Evolutionary conservation across 2,888 invertebrate genomes (phyloP), one percentile per base, ranked within the genome.

Genomic region (Hoplodrina blanda): DNA sequence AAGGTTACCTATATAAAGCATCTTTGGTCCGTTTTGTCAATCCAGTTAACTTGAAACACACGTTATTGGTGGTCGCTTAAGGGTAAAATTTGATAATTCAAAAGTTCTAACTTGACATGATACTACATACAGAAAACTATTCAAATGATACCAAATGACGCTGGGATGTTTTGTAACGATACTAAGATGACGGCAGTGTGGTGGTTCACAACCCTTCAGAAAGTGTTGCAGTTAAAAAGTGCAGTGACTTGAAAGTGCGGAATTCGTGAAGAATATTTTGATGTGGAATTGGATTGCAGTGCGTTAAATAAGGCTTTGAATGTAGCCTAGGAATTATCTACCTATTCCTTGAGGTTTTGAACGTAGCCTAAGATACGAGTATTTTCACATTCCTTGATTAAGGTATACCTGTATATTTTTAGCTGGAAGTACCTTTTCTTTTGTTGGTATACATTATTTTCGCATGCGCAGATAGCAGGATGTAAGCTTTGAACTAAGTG

Each of bases 1-100:
- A 83, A 84, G 84, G 84, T 84, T 84, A 84, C 84, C 84, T 84
- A 91, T 93, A 95, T 95, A 95, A 93, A 93, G 92, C 91, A 88
- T 86, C 82, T 87, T 85, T 85, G 81, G 85, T 86, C 82, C 73
- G 85, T 85, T 89, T 88, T 77, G 87, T 88, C 76, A 79, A 86
- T 78, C 86, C 93, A 93, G 92, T 94, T 88, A 83, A 64, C 69
- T 76, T 79, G 68, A 62, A 72, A 81, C 85, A 53, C 55, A 86
- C 84, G 71, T 50, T 73, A 75, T 79, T 59, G 76, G 62, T 86
- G 86, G 89, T 85, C 82, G 87, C 70, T 84, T 73, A 85, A 81
- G 88, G 88, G 72, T 54, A 46, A 7, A 50, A 17, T 4, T 13
- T n/a, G 2, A 0, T 0, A 6, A 11, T 56, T 52, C 46, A 8